These are phyloP conservation scores for Brienomyrus longianalis DNA, from an alignment of 2,113 vertebrate species.

Conservation along the genomic window DNA sequence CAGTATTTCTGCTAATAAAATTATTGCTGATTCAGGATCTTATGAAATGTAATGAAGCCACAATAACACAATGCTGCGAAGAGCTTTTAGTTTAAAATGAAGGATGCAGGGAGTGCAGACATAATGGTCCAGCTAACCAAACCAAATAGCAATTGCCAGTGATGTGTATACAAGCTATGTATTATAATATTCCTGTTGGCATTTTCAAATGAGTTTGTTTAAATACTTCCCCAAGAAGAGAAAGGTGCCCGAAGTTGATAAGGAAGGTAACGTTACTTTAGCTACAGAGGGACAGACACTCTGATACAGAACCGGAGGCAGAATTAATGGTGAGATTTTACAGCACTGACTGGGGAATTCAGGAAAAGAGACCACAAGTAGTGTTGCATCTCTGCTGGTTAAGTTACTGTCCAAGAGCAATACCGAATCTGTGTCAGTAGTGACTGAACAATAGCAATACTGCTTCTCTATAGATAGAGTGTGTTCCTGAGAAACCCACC, in stretches of 20 bases:
- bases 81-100: not conserved
- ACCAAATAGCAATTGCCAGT: not conserved
- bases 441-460: not conserved
- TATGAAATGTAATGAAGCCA: not conserved
- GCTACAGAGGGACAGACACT: not conserved
- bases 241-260: not conserved
- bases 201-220: not conserved
- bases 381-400: not conserved
- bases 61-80: not conserved
- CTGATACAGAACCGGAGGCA: not conserved
- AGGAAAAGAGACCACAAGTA: not conserved
- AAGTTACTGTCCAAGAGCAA: not conserved
- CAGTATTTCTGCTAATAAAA: not conserved
- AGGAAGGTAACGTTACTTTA: not conserved
- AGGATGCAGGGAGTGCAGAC: not conserved
- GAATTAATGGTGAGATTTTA: not conserved
- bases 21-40: not conserved
- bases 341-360: not conserved
- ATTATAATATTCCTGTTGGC: not conserved
- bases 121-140: not conserved
- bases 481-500: slow-evolving; percentile 53
- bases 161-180: not conserved
- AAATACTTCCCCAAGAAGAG: not conserved
- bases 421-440: not conserved
- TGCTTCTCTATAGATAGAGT: not conserved